phyloP scores from a whole-genome alignment of 1,140 invertebrate genomes.

The Calosoma granatense region DNA sequence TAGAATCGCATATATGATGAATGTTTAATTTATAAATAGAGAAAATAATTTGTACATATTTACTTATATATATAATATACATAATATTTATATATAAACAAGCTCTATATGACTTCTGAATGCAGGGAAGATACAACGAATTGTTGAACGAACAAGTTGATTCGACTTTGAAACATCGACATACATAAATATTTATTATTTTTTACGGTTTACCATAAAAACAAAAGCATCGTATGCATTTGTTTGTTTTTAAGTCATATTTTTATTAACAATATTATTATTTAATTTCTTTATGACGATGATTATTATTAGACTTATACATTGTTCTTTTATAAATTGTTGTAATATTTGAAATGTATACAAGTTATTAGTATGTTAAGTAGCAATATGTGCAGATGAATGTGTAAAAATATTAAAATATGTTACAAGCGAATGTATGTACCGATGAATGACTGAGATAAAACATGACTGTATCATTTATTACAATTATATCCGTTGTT shows the following conservation, averaged over 20 bases:
- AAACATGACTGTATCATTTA: slow-evolving; percentile 1
- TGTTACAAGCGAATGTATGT: not conserved
- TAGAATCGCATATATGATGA: no score
- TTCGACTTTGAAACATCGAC: not conserved
- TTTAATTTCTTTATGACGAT: no score
- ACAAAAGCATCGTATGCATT: not conserved
- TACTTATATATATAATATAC: no score
- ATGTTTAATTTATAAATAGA: no score
- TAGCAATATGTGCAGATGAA: not conserved
- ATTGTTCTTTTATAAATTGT: slow-evolving; percentile 3
- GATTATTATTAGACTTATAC: no score
- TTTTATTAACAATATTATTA: no score
- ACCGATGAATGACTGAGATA: not conserved
- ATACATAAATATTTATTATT: slow-evolving; percentile 1
- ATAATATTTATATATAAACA: no score
- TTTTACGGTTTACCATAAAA: not conserved
- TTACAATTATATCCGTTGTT: no score
- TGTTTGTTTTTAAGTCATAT: no score
- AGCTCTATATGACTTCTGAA: no score
- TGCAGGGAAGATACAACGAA: not conserved
- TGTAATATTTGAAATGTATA: slow-evolving; percentile 7
- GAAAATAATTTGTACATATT: no score
- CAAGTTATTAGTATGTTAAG: slow-evolving; percentile 2
- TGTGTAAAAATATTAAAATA: not conserved
- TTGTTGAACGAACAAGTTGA: no score